Evolutionary conservation across 2,113 vertebrate genomes (phyloP).

Genomic region (Triplophysa tibetana): DNA sequence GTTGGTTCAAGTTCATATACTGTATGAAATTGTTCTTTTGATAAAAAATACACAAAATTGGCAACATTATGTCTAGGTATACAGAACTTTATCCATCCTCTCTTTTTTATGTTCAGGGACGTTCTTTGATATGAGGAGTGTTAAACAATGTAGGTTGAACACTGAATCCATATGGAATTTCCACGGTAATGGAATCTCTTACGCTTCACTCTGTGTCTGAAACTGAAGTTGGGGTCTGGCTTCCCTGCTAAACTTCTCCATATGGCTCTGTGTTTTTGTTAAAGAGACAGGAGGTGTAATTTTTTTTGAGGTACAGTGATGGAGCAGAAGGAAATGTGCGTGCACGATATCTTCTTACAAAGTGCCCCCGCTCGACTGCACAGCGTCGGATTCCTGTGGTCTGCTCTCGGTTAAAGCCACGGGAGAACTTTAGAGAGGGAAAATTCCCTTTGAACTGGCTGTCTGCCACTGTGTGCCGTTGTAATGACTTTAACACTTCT

Average conservation of each 20-base stretch:
- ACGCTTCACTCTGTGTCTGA: conserved; percentile 46
- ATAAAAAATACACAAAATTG: not conserved
- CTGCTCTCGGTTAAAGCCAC: conserved; percentile 64
- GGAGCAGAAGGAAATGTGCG: conserved; percentile 38
- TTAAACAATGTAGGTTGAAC: conserved; percentile 19
- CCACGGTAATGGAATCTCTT: conserved; percentile 53
- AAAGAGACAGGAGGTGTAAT: conserved; percentile 60
- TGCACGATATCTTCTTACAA: conserved; percentile 68
- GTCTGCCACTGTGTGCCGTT: conserved; percentile 65
- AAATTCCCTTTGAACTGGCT: conserved; percentile 73
- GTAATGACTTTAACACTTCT: conserved; percentile 72
- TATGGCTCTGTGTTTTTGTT: conserved; percentile 57
- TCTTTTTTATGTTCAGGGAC: not conserved
- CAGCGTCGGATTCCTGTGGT: conserved; percentile 73
- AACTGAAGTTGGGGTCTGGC: conserved; percentile 45
- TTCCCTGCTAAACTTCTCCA: conserved; percentile 63
- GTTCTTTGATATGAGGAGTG: no score
- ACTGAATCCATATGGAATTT: conserved; percentile 51
- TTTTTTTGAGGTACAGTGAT: conserved; percentile 64
- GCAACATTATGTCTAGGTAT: not conserved
- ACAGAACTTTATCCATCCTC: not conserved
- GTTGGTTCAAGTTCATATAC: no score
- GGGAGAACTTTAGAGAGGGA: conserved; percentile 69
- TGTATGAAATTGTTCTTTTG: no score
- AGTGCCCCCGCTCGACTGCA: conserved; percentile 60